These are phyloP conservation scores for Phalacrocorax brasilianus DNA, from an alignment of 2,113 vertebrate genomes.

Conservation along the genomic window DNA sequence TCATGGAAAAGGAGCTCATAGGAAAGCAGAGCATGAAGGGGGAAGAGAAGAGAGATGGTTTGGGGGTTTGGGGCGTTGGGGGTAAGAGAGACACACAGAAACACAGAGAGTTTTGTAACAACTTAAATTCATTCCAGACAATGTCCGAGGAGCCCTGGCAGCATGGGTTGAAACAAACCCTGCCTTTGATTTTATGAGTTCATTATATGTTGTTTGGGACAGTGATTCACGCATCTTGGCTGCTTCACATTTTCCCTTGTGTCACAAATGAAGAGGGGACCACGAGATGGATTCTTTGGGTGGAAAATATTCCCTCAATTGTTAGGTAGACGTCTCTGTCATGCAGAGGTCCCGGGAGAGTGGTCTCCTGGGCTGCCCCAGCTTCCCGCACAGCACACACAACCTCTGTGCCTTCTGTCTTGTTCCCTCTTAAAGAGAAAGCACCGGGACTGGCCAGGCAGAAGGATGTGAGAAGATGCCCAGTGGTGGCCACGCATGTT, in stretches of 20 bases:
- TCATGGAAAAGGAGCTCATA: not conserved
- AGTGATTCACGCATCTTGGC: conserved; percentile 66
- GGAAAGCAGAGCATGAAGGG: not conserved
- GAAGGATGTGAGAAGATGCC: not conserved
- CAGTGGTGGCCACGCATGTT: accelerated
- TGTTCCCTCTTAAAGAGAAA: not conserved
- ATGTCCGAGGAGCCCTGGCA: conserved; percentile 66
- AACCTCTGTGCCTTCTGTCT: not conserved
- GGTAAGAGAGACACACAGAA: not conserved
- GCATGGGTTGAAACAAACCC: conserved; percentile 63
- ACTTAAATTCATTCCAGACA: conserved; percentile 69
- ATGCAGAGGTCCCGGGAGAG: not conserved
- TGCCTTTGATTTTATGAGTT: conserved; percentile 70
- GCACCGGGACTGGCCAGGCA: not conserved
- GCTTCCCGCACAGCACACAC: not conserved
- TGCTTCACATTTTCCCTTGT: conserved; percentile 66
- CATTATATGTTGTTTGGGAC: conserved; percentile 68
- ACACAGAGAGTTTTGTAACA: conserved; percentile 61
- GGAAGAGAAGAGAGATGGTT: not conserved
- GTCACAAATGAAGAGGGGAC: conserved; percentile 64
- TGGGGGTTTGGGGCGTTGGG: not conserved
- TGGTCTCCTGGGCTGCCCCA: not conserved
- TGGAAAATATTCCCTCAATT: conserved; percentile 61
- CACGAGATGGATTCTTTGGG: conserved; percentile 43
- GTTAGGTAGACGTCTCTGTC: conserved; percentile 53